Evolutionary conservation across 2,113 vertebrate genomes (phyloP), one percentile per base, ranked within the genome.

Genomic region (Phylloscopus trochilus): DNA sequence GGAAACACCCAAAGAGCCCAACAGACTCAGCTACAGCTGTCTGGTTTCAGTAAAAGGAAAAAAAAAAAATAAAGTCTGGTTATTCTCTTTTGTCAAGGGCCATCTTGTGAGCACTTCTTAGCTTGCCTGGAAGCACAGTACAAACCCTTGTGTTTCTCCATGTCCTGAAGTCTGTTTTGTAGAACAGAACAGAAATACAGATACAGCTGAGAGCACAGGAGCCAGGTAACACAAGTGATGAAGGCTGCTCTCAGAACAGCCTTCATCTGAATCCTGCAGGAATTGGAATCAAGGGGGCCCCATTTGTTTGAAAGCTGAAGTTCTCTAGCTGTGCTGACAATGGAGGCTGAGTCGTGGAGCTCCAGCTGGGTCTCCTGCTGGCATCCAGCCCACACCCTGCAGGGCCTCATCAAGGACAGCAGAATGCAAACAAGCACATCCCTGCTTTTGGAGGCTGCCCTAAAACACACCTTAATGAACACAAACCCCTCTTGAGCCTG

Each of bases 321-420:
- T n/a, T 83, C 17, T 63, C 49, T 2, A 79, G 69, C 12, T 43
- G 49, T 44, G 47, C 22, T 17, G 22, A 73, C 0, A 3, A 23
- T 4, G 2, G 5, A 68, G 73, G 44, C 53, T 28, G 76, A 77
- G 75, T 16, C 21, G 6, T 6, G 58, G 63, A 41, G 72, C 59
- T 74, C 49, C 85, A 88, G 90, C 58, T 83, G 92, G 20, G 60
- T 63, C 37, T 46, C 76, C 47, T n/a, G 46, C 80, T 83, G 79
- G 63, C 1, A 0, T 10, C 35, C 76, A 62, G 68, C 89, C 37
- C 37, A 26, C 53, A 21, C 8, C 17, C 44, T 3, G 0, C 21
- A 8, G 6, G 4, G 15, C 27, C 76, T 53, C n/a, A 21, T 4
- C 69, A 20, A 49, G 46, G 70, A 51, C 73, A 74, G 58, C 0